Evolutionary conservation across 2,797 vertebrate genomes (phyloP).

Genomic region (Euphonia xanthogaster): DNA sequence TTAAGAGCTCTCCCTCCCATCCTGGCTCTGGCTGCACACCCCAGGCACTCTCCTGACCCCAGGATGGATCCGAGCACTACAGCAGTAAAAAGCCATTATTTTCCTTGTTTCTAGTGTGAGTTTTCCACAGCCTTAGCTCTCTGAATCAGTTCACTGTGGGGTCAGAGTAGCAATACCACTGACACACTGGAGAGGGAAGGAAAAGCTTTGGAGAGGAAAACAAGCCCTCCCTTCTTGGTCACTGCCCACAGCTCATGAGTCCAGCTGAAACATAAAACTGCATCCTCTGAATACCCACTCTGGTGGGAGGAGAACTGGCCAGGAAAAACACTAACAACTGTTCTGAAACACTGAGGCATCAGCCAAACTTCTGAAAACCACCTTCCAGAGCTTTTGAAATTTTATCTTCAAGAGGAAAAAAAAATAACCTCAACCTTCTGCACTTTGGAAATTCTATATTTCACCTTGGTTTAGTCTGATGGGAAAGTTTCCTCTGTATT

Average conservation of each 20-base stretch:
- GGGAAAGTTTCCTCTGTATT: neutral
- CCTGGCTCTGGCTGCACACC: neutral
- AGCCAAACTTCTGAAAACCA: slow-evolving; percentile 8
- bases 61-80: neutral
- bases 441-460: neutral
- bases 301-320: neutral
- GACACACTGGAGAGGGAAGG: neutral
- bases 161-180: neutral
- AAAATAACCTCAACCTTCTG: neutral
- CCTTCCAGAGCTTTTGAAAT: neutral
- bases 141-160: neutral
- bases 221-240: neutral
- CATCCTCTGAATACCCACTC: neutral
- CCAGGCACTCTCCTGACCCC: neutral
- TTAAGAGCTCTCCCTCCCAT: neutral
- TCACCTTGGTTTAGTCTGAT: neutral
- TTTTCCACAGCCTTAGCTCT: neutral
- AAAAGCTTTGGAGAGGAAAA: slow-evolving; percentile 7
- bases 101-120: neutral
- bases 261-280: neutral
- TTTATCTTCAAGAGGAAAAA: neutral
- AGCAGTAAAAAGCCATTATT: neutral
- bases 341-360: neutral
- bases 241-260: neutral
- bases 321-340: neutral